Evolutionary conservation across 1,140 invertebrate species (phyloP).

Genomic region (Neomicropteryx cornuta): DNA sequence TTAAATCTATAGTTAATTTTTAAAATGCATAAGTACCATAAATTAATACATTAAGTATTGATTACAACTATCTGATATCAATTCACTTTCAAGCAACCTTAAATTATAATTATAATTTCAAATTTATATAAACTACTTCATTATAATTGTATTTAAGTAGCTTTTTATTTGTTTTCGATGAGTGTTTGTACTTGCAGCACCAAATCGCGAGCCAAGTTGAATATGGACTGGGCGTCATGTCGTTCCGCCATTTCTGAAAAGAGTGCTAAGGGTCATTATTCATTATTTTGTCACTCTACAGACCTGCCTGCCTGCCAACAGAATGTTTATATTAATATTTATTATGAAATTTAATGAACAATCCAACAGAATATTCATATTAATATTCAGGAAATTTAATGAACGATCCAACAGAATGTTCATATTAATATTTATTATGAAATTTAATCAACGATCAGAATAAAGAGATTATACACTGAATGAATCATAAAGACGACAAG

Average conservation of each 20-base stretch:
- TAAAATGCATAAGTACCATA: too few species aligned
- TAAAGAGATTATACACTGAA: too few species aligned
- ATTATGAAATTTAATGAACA: not conserved
- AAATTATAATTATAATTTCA: too few species aligned
- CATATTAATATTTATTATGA: conserved; percentile 1
- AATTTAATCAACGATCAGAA: too few species aligned
- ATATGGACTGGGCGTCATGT: conserved; percentile 74
- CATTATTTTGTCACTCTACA: not conserved
- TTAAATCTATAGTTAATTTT: too few species aligned
- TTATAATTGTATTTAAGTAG: too few species aligned
- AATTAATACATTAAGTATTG: too few species aligned
- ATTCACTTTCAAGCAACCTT: too few species aligned
- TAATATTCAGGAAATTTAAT: not conserved
- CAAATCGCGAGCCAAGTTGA: conserved; percentile 70
- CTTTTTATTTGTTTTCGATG: conserved; percentile 81
- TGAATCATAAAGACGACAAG: too few species aligned
- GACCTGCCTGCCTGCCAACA: not conserved
- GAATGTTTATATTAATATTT: not conserved
- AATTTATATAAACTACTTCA: too few species aligned
- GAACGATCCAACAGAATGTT: not conserved
- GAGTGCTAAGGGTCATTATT: conserved; percentile 18
- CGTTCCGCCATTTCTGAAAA: conserved; percentile 89
- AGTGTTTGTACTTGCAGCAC: conserved; percentile 80
- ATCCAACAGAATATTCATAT: not conserved
- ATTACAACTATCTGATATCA: too few species aligned